Base-by-base conservation (phyloP, 2,113 vertebrate species). In the Gambusia holbrooki region DNA sequence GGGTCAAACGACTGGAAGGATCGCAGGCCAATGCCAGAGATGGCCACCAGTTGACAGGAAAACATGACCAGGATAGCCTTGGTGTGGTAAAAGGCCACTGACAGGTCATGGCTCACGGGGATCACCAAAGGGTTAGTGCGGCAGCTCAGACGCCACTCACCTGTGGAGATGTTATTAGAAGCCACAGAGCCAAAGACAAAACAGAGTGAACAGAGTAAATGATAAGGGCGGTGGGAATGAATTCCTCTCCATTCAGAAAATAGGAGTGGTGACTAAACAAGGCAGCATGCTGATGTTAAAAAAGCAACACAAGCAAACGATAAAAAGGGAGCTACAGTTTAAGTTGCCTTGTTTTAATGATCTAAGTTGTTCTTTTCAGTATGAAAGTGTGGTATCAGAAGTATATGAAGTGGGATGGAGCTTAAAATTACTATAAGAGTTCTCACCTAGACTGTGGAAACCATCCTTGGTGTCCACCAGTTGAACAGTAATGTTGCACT, bases 1-100 rank as follows among this genome's bases (percentile, higher is more conserved):
- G 97, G 97, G 95, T 99, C 98, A 91, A 99, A 99, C 93, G 96
- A 97, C 94, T 98, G 97, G 94, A 99, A 99, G 89, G 98, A 98
- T 86, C 98, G 97, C 87, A 99, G 93, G 92, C 96, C 98, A 84
- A 99, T 95, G 76, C 98, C 98, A 0, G 98, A 99, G 94, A 99
- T 96, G 89, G 98, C 98, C 81, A 99, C 96, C 69, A 96, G 94
- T 73, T 91, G 92, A 33, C 96, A 99, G 82, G 93, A 94, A 90
- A 99, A 99, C 92, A 93, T 96, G 90, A 99, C 95, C 84, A 96
- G 94, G 80, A 99, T 96, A 42, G 97, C 95, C 89, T 95, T 96
- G 88, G 97, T 99, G 93, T 96, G 96, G 95, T 98, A 99, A 95
- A 99, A 99, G 86, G 97, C 96, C 92, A 96, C 93, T 74, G 97